Percentiles rank a stretch among this genome's conserved stretches.
Conservation (phyloP, 2,113 vertebrate species). For the rabbit (Oryctolagus cuniculus) region mOryCun1.1 NC_091432.1:150473001-150473500, state of each 20-base stretch:
- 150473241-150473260: constrained; percentile 50
- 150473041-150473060: neutral
- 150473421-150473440: neutral
- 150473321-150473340: constrained; percentile 42
- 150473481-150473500: neutral
- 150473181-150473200: constrained; percentile 56
- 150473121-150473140: constrained; percentile 23
- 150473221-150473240: constrained; percentile 23
- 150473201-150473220: constrained; percentile 38
- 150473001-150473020: neutral
- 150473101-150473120: neutral
- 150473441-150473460: neutral
- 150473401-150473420: neutral
- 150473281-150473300: neutral
- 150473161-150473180: constrained; percentile 41
- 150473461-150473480: constrained; percentile 37
- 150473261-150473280: neutral
- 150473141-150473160: constrained; percentile 55
- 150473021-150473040: constrained; percentile 5
- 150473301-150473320: constrained; percentile 30
- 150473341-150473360: constrained; percentile 21
- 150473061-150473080: constrained; percentile 31
- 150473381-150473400: constrained; percentile 15
- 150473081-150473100: constrained; percentile 30
- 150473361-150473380: constrained; percentile 39